Conservation (phyloP, 2,888 invertebrate species). For the Thereva nobilitata region DNA sequence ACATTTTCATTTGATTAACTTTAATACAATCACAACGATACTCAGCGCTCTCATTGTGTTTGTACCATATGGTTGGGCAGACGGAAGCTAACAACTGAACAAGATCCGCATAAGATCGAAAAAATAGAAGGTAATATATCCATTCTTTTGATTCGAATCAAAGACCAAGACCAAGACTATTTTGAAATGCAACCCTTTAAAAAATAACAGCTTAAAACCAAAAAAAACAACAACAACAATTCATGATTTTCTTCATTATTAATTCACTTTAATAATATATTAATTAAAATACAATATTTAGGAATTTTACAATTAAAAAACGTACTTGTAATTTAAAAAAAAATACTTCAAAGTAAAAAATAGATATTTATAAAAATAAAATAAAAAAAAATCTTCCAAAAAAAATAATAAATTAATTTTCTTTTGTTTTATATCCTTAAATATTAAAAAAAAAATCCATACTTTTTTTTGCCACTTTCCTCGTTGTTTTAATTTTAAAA, state of each 20-base stretch:
- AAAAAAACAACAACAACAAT: too few species aligned
- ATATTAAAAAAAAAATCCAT: slow-evolving; percentile 16
- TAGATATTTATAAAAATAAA: slow-evolving; percentile 17
- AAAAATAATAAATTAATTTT: slow-evolving; percentile 25
- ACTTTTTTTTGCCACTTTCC: slow-evolving; percentile 5
- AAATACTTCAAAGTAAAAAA: slow-evolving; percentile 22
- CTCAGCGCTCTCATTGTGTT: too few species aligned
- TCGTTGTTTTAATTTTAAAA: slow-evolving; percentile 5
- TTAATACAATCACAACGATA: too few species aligned
- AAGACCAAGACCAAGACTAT: too few species aligned
- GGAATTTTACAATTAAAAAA: slow-evolving; percentile 32
- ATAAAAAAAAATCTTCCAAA: slow-evolving; percentile 19
- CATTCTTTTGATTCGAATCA: too few species aligned
- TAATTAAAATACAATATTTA: slow-evolving; percentile 34
- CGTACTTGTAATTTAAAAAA: slow-evolving; percentile 14
- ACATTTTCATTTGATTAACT: too few species aligned
- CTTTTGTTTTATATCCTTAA: slow-evolving; percentile 21
- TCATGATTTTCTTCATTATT: not conserved
- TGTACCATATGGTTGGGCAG: too few species aligned
- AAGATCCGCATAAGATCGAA: too few species aligned
- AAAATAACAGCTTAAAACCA: too few species aligned
- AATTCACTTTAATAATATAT: slow-evolving; percentile 35
- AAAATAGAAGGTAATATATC: too few species aligned
- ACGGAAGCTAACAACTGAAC: too few species aligned
- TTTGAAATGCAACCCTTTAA: too few species aligned